Base-by-base conservation (phyloP, 1,140 invertebrate genomes). In the Zaprionus camerounensis region DNA sequence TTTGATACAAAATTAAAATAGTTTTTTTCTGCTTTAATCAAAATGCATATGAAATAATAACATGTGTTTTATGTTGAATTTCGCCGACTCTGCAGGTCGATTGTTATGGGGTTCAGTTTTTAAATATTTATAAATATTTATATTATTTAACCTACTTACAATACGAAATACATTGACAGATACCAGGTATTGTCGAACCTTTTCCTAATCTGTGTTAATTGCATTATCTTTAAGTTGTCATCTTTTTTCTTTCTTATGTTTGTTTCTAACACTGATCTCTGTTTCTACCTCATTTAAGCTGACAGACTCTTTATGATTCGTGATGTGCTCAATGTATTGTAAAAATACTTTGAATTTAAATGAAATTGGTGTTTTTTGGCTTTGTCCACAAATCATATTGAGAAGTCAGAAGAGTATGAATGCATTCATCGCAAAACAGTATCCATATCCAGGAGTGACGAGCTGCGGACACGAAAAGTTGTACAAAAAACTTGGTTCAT, bases 401-500 rank as follows among this genome's bases (percentile, higher is more conserved):
- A 24, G 20, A 24, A 20, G 20, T 20, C 20, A 12, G 11, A n/a
- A 56, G 22, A 5, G 22, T 13, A 31, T 56, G 26, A 31, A n/a
- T 17, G 22, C 53, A 28, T n/a, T 56, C 53, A 56, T 56, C 26
- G 5, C 20, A 6, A 56, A 17, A 31, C 6, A 7, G 53, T 56
- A 56, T 56, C 53, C 13, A 56, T 56, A 12, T 12, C 26, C 26
- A 9, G 7, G 53, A 4, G 53, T 26, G 53, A 56, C 26, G 24
- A 56, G 26, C 53, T 26, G 53, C 31, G 53, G 53, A 24, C 13
- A 26, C 22, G 26, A 56, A 49, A 22, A 22, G 46, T 20, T 49
- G 46, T n/a, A 17, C 46, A 55, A 55, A 56, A 56, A 56, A 56
- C 15, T 26, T 56, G 24, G 7, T 56, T 56, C 53, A 56, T 56